Evolutionary conservation across 2,797 vertebrate genomes (phyloP).

Genomic region (Peromyscus aztecus): DNA sequence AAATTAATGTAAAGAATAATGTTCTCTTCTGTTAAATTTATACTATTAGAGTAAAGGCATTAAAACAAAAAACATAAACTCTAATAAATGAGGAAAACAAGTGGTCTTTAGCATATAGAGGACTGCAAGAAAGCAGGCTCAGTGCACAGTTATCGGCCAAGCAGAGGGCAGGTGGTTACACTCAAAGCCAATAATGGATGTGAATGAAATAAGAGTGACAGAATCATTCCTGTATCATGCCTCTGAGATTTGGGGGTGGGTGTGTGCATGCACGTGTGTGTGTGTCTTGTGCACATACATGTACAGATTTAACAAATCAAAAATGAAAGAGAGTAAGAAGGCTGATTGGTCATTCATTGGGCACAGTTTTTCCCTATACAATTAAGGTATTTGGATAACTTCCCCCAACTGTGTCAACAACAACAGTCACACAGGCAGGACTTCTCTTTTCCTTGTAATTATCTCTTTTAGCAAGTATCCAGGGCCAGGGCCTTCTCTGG

Average conservation of each 20-base stretch:
- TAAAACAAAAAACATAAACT: neutral
- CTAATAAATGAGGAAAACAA: slow-evolving; percentile 11
- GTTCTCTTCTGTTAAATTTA: neutral
- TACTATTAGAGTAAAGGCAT: neutral
- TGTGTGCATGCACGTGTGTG: no score
- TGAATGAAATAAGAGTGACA: neutral
- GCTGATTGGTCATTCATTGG: neutral
- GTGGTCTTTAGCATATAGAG: neutral
- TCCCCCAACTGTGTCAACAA: no score
- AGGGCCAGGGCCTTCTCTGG: no score
- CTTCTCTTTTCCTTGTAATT: no score
- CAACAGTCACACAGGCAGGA: no score
- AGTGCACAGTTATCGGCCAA: neutral
- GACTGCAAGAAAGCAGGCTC: neutral
- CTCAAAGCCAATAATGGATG: neutral
- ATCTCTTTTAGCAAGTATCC: no score
- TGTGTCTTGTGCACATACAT: neutral
- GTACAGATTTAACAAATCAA: neutral
- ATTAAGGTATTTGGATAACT: no score
- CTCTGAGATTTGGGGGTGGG: neutral
- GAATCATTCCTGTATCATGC: neutral
- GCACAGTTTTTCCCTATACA: no score
- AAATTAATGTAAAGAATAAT: neutral
- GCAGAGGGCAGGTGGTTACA: neutral
- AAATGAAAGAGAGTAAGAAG: neutral